Percentiles rank a stretch among this genome's conserved stretches.
Conservation (phyloP, 2,113 vertebrate species). For the Neolamprologus kungweensis region DNA sequence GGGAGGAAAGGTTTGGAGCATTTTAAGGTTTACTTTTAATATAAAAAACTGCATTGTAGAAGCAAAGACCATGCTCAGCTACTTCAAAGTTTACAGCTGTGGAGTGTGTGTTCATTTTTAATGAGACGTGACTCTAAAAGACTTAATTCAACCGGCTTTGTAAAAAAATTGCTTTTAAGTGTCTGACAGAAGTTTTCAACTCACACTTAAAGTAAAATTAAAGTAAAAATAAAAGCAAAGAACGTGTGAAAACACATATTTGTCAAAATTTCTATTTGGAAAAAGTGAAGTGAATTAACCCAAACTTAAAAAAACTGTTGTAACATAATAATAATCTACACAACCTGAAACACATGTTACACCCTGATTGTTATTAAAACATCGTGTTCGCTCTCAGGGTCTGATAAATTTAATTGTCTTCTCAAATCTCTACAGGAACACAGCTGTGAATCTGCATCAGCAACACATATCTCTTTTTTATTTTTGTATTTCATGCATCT, state of each 20-base stretch:
- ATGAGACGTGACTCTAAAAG: background rate
- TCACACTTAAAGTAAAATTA: background rate
- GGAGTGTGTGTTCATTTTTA: background rate
- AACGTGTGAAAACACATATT: constrained; percentile 27
- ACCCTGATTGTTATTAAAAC: background rate
- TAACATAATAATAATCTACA: background rate
- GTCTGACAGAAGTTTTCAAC: constrained; percentile 52
- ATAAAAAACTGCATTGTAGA: background rate
- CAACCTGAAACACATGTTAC: background rate
- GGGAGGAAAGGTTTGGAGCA: background rate
- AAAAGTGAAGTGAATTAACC: background rate
- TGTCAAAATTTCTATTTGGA: background rate
- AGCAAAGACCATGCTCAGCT: background rate
- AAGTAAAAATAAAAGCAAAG: background rate
- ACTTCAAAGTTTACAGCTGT: background rate
- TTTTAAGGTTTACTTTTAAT: background rate
- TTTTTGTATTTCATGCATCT: background rate
- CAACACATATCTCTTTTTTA: background rate
- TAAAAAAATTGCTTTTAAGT: constrained; percentile 59
- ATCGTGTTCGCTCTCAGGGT: background rate
- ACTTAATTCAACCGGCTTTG: background rate
- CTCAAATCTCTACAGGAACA: background rate
- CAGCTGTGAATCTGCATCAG: background rate
- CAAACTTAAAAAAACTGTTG: background rate
- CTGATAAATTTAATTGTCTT: background rate